Conservation (phyloP, 2,113 vertebrate genomes). For the Megalops atlanticus region DNA sequence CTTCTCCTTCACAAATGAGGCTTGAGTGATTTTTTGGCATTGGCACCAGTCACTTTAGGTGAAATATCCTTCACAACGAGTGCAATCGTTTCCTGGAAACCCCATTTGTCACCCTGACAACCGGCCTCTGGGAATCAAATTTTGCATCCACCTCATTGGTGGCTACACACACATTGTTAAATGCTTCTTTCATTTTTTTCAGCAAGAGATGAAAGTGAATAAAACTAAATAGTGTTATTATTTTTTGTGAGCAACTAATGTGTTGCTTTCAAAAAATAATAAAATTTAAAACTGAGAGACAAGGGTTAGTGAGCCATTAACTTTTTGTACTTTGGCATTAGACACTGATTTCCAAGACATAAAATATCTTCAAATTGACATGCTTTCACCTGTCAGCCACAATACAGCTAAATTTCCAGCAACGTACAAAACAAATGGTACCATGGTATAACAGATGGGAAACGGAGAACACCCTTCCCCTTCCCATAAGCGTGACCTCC, state of each 20-base stretch:
- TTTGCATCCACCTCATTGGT: background rate
- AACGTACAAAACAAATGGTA: background rate
- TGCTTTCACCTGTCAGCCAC: too few species aligned
- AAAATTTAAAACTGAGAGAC: conserved; percentile 3
- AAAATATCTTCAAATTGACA: too few species aligned
- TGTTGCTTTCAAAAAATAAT: background rate
- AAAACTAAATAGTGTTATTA: background rate
- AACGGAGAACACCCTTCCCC: background rate
- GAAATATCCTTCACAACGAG: background rate
- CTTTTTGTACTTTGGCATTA: background rate
- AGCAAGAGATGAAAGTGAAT: background rate
- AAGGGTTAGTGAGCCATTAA: background rate
- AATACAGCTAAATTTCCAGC: too few species aligned
- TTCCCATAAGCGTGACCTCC: background rate
- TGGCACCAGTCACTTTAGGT: background rate
- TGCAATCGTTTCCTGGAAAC: conserved; percentile 3
- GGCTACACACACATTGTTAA: background rate
- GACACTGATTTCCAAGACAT: background rate
- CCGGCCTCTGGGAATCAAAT: background rate
- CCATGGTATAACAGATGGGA: background rate
- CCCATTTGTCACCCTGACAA: background rate
- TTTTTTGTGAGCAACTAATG: too few species aligned
- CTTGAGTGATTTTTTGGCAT: background rate
- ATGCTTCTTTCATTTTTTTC: background rate
- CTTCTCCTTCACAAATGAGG: background rate